Percentiles rank a stretch among this genome's conserved stretches.
Conservation (phyloP, 2,113 vertebrate species). For the Oryctolagus cuniculus region DNA sequence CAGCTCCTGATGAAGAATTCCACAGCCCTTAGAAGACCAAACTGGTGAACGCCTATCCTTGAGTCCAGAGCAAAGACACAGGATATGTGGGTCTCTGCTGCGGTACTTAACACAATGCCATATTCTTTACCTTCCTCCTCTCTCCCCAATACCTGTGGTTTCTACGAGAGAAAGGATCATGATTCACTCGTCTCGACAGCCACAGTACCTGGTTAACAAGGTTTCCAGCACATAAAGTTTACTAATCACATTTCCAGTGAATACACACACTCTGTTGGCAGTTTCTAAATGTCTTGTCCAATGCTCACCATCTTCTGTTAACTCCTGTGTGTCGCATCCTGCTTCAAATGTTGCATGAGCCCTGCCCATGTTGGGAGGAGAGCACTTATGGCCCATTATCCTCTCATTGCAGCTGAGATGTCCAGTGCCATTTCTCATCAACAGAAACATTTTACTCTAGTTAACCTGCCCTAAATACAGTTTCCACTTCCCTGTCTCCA, state of each 20-base stretch:
- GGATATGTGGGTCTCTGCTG: neutral
- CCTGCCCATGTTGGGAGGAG: accelerated
- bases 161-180: neutral
- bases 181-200: neutral
- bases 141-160: neutral
- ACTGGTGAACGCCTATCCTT: neutral
- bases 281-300: neutral
- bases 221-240: neutral
- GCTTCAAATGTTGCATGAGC: neutral
- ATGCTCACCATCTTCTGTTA: neutral
- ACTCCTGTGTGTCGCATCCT: neutral
- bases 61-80: neutral
- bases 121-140: neutral
- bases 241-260: neutral
- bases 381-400: neutral
- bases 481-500: neutral
- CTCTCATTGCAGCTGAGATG: neutral
- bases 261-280: neutral
- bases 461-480: neutral
- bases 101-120: neutral
- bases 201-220: neutral
- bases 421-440: neutral
- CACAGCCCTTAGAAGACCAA: neutral
- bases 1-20: neutral
- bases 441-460: neutral